A percentile compares a stretch with the other conserved stretches of the same genome.
Evolutionary conservation across 2,113 vertebrate species (phyloP).

Genomic region (Cygnus atratus): DNA sequence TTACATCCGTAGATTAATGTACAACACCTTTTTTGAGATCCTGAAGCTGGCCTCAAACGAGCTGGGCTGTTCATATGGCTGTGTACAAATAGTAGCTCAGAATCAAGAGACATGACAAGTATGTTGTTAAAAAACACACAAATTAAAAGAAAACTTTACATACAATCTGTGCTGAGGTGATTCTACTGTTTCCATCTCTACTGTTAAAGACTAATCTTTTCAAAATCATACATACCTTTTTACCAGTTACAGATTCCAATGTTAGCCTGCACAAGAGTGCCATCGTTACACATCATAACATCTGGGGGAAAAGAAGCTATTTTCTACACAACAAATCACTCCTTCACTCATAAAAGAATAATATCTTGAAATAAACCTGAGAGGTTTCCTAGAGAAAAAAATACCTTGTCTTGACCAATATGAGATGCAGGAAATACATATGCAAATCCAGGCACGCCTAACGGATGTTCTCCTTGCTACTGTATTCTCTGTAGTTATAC

Average conservation of each 20-base stretch:
- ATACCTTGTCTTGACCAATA: background rate
- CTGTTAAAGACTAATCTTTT: background rate
- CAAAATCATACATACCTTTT: background rate
- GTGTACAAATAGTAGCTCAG: background rate
- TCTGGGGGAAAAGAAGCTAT: background rate
- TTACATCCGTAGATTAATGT: background rate
- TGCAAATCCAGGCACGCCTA: background rate
- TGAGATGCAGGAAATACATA: background rate
- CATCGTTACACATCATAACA: background rate
- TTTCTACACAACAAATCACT: background rate
- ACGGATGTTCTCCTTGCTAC: background rate
- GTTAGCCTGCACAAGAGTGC: background rate
- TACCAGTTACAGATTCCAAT: fast-evolving
- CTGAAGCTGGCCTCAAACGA: background rate
- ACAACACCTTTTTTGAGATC: background rate
- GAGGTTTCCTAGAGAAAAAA: background rate
- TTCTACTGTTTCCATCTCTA: background rate
- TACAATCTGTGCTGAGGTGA: background rate
- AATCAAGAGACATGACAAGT: background rate
- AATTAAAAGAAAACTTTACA: background rate
- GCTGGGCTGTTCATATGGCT: background rate
- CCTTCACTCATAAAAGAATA: background rate
- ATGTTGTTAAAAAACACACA: background rate
- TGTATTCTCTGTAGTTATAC: background rate
- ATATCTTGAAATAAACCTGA: background rate